Percentiles rank a stretch among this genome's conserved stretches.
Evolutionary conservation across 37 sponge, comb jelly and placozoan species (phyloP).

Genomic region (Aplysina aerophoba): DNA sequence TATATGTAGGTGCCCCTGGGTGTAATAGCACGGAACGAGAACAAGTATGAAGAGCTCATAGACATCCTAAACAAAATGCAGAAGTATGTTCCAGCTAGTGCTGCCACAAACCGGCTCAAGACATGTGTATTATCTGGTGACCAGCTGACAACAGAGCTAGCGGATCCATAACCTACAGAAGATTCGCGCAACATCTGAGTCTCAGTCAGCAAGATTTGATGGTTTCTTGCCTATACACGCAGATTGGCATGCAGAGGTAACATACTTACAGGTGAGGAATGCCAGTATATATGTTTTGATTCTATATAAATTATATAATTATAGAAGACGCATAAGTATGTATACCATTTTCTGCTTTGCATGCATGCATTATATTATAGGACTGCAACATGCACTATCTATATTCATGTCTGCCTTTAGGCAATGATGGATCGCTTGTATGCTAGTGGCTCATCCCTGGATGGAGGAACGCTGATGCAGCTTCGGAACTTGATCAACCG

Average conservation of each 20-base stretch:
- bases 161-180: background rate
- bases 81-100: background rate
- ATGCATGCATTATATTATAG: too few species aligned
- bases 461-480: constrained; percentile 37
- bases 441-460: constrained; percentile 8
- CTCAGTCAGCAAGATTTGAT: background rate
- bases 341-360: too few species aligned
- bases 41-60: constrained; percentile 38
- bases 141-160: constrained; percentile 18
- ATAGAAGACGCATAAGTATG: too few species aligned
- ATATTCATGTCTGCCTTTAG: too few species aligned
- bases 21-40: constrained; percentile 40
- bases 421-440: constrained; percentile 28
- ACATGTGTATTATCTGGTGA: constrained; percentile 1
- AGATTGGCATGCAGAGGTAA: constrained; percentile 30
- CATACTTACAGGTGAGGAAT: constrained; percentile 19
- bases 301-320: too few species aligned
- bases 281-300: too few species aligned
- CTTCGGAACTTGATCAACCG: constrained; percentile 42
- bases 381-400: background rate
- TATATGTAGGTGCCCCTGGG: background rate
- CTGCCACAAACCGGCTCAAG: background rate
- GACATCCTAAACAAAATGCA: background rate
- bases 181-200: background rate
- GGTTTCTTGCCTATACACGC: background rate